Conservation (phyloP, 2,888 invertebrate species). For the Entomobrya proxima region DNA sequence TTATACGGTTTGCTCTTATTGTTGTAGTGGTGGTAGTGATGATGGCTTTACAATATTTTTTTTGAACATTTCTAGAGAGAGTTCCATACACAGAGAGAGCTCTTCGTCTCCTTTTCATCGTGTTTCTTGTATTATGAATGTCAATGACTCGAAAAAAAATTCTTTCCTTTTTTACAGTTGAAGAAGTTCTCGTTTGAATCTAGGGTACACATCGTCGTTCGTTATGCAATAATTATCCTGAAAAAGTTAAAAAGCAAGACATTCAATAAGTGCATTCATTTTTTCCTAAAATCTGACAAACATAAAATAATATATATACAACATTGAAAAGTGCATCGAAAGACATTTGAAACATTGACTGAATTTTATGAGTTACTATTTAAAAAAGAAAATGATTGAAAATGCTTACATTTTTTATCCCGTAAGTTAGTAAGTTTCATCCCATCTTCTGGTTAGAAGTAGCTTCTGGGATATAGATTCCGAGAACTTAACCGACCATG, state of each 20-base stretch:
- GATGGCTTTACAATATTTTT: constrained; percentile 32
- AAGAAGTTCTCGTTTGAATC: constrained; percentile 19
- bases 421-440: too few species aligned
- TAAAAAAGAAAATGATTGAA: too few species aligned
- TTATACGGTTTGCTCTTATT: constrained; percentile 21
- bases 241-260: constrained; percentile 18
- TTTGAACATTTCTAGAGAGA: constrained; percentile 34
- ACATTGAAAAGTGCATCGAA: too few species aligned
- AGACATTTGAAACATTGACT: too few species aligned
- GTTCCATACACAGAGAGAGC: constrained; percentile 55
- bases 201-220: constrained; percentile 50
- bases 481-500: constrained; percentile 94
- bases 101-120: constrained; percentile 40
- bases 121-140: neutral
- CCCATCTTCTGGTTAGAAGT: constrained; percentile 59
- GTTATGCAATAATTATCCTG: constrained; percentile 45
- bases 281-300: too few species aligned
- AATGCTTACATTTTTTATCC: constrained; percentile 50
- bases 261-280: neutral
- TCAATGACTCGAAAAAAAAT: constrained; percentile 49
- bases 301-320: too few species aligned
- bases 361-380: too few species aligned
- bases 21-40: constrained; percentile 27
- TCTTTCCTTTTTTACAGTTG: constrained; percentile 2
- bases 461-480: constrained; percentile 75